Base-by-base conservation (phyloP, 2,888 invertebrate species). In the Melipona bicolor region DNA sequence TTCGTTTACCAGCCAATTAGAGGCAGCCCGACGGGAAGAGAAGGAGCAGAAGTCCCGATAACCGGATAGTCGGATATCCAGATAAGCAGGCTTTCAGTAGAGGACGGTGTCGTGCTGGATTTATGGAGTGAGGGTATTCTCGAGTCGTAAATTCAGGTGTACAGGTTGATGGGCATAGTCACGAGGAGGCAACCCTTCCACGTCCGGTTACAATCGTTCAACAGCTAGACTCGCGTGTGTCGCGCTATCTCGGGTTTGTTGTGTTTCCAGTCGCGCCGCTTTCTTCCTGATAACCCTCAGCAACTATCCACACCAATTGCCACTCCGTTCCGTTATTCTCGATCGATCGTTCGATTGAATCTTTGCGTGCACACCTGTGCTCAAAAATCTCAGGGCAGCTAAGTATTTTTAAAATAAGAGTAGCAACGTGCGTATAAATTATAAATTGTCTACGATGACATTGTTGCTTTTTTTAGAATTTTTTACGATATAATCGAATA, bases 61-160 rank as follows among this genome's bases (percentile, higher is more conserved):
- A 88, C 73, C 87, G 83, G 88, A 90, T 89, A 90, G 87, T 86
- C 86, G 87, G 90, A 89, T 90, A 89, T 87, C 88, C 83, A 88
- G 89, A 90, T 88, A 87, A 84, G 85, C 84, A 71, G 77, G 80
- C 71, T 86, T 85, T 84, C 85, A 87, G 83, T 43, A 85, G 73
- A 74, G 77, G 81, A 71, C 82, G 78, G 71, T 68, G 75, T 78
- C 77, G 79, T 67, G 80, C 32, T 36, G 79, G 84, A 87, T 86
- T 88, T 84, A 88, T 86, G 81, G 87, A 78, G 77, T 72, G 87
- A 79, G 79, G 84, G 81, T 65, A 87, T 86, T 77, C 83, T 76
- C 64, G 72, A 77, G 77, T 77, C 76, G 81, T 84, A 77, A 83
- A 83, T 84, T 77, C 79, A 79, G 81, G 84, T 65, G 79, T 61